These are phyloP conservation scores for Nothobranchius furzeri DNA, from an alignment of 2,113 vertebrate genomes.

Conservation along the genomic window DNA sequence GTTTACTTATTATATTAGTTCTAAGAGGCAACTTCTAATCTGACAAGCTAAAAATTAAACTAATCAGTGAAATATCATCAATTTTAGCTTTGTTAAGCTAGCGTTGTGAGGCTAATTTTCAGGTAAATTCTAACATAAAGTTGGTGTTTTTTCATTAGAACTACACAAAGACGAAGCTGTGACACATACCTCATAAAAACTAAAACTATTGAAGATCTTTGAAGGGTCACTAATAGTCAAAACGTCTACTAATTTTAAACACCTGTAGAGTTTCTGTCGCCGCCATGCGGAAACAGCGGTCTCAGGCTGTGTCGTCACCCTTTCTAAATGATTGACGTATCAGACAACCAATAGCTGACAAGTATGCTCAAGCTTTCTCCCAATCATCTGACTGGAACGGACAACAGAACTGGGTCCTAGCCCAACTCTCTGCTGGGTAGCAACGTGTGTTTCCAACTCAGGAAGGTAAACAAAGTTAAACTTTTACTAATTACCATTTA, in stretches of 20 bases:
- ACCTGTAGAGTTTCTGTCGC: slow-evolving; percentile 49
- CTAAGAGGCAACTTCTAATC: too few species aligned
- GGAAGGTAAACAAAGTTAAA: slow-evolving; percentile 53
- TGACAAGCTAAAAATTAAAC: too few species aligned
- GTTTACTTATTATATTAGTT: too few species aligned
- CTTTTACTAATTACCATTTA: background rate
- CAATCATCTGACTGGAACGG: slow-evolving; percentile 36
- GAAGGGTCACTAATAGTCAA: background rate
- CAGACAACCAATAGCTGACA: slow-evolving; percentile 38
- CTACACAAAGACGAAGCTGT: background rate
- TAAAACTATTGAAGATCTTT: background rate
- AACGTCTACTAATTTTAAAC: background rate
- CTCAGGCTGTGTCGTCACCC: slow-evolving; percentile 4
- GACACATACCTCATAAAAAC: background rate
- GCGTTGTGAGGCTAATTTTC: too few species aligned
- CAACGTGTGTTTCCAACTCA: slow-evolving; percentile 42
- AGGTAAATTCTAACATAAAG: too few species aligned
- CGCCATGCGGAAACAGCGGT: slow-evolving; percentile 41
- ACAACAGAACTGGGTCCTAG: slow-evolving; percentile 9
- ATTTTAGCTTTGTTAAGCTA: too few species aligned
- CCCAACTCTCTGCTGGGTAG: background rate
- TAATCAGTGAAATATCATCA: too few species aligned
- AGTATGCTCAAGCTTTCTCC: background rate
- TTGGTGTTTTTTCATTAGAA: background rate
- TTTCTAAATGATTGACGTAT: slow-evolving; percentile 14